A percentile compares a stretch with the other conserved stretches of the same genome.
Evolutionary conservation across 2,797 vertebrate species (phyloP).

Genomic region (Diglossa cyanea): DNA sequence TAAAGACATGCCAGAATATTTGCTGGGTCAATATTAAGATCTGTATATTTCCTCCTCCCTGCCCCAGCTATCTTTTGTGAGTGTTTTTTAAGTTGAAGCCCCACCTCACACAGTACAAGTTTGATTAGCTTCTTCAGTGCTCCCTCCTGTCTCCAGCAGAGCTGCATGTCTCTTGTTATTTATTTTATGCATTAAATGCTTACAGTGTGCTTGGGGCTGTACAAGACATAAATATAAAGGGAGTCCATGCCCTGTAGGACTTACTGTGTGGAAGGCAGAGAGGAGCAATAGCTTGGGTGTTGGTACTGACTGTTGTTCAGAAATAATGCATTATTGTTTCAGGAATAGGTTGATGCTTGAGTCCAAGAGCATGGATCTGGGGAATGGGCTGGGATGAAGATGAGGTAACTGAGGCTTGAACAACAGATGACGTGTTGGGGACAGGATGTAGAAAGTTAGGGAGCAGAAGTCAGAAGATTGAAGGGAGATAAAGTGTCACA

Average conservation of each 20-base stretch:
- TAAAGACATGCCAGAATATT: not conserved
- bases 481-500: not conserved
- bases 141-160: conserved; percentile 14
- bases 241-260: conserved; percentile 27
- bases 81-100: not conserved
- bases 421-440: not conserved
- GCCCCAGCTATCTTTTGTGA: not conserved
- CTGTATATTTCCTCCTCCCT: not conserved
- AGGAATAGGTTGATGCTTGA: not conserved
- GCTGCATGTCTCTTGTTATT: conserved; percentile 35
- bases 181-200: conserved; percentile 64
- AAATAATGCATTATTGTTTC: not conserved
- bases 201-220: conserved; percentile 37
- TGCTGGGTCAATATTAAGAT: not conserved
- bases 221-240: conserved; percentile 52
- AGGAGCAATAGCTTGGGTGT: not conserved
- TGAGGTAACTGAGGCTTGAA: not conserved
- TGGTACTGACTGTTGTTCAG: not conserved
- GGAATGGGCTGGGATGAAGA: not conserved
- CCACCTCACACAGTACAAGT: not conserved
- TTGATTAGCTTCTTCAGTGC: conserved; percentile 14
- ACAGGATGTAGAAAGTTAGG: not conserved
- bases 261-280: not conserved
- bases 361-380: not conserved
- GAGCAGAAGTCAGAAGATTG: not conserved